These are phyloP conservation scores for Cricetomys ansorgei DNA, from an alignment of 2,113 vertebrate species.

Conservation along the genomic window DNA sequence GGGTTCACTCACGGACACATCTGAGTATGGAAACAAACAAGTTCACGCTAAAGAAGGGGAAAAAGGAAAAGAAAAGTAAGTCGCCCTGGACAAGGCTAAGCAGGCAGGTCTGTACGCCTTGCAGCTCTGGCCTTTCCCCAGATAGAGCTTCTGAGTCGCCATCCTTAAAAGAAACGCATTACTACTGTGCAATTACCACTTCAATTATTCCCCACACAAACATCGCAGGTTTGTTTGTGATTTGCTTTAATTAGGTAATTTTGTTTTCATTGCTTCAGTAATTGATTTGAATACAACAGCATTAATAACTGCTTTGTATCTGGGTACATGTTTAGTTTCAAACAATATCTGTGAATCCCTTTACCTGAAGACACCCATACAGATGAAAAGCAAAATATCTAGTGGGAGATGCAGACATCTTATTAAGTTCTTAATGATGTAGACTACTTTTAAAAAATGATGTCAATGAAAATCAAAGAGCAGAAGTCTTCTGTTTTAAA, in stretches of 20 bases:
- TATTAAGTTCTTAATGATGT: background rate
- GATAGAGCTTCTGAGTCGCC: slow-evolving; percentile 68
- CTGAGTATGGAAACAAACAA: background rate
- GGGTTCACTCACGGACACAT: background rate
- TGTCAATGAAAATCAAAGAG: slow-evolving; percentile 23
- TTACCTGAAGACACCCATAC: background rate
- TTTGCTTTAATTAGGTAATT: slow-evolving; percentile 86
- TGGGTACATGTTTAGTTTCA: slow-evolving; percentile 75
- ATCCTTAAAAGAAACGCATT: slow-evolving; percentile 71
- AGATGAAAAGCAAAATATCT: slow-evolving; percentile 21
- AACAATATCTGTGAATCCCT: slow-evolving; percentile 19
- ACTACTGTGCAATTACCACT: slow-evolving; percentile 74
- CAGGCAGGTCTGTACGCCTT: background rate
- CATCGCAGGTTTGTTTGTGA: slow-evolving; percentile 83
- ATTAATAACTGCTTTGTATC: slow-evolving; percentile 82
- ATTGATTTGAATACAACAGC: slow-evolving; percentile 78
- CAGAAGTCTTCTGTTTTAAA: background rate
- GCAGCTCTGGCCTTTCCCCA: slow-evolving; percentile 47
- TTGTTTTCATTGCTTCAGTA: slow-evolving; percentile 82
- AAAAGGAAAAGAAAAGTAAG: background rate
- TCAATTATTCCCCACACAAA: slow-evolving; percentile 80
- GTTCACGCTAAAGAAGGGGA: background rate
- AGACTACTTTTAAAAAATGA: background rate
- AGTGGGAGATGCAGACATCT: background rate
- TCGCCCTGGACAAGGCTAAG: slow-evolving; percentile 7